Evolutionary conservation across 1,140 invertebrate species (phyloP).

Genomic region (Tetragnatha versicolor): DNA sequence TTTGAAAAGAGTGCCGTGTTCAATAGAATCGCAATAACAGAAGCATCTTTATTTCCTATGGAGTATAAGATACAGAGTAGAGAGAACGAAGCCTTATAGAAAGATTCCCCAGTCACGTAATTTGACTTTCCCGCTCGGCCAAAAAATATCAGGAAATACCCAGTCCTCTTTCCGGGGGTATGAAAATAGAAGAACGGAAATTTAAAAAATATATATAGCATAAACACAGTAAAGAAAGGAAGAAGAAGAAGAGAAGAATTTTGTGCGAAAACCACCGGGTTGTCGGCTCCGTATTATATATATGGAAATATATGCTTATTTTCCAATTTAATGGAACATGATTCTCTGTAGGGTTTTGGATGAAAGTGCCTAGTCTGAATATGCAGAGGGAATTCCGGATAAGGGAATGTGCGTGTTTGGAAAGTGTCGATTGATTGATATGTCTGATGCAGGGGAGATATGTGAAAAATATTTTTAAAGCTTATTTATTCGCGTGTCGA

Average conservation of each 20-base stretch:
- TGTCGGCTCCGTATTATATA: neutral
- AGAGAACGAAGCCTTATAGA: neutral
- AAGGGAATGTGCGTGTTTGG: neutral
- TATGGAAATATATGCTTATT: slow-evolving; percentile 32
- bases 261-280: neutral
- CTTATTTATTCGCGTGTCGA: no score
- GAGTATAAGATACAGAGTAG: neutral
- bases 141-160: slow-evolving; percentile 10
- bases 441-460: neutral
- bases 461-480: no score
- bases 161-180: neutral
- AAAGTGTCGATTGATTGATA: slow-evolving; percentile 31
- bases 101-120: neutral
- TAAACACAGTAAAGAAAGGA: neutral
- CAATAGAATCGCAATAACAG: neutral
- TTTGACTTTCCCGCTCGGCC: neutral
- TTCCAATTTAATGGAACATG: slow-evolving; percentile 37
- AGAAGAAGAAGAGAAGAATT: neutral
- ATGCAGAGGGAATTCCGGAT: neutral
- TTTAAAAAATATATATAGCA: neutral
- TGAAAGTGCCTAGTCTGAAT: neutral
- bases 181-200: neutral
- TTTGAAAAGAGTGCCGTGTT: no score
- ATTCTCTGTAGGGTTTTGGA: slow-evolving; percentile 9
- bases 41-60: neutral